Conservation (phyloP, 1,140 invertebrate species). For the Caerostris extrusa region DNA sequence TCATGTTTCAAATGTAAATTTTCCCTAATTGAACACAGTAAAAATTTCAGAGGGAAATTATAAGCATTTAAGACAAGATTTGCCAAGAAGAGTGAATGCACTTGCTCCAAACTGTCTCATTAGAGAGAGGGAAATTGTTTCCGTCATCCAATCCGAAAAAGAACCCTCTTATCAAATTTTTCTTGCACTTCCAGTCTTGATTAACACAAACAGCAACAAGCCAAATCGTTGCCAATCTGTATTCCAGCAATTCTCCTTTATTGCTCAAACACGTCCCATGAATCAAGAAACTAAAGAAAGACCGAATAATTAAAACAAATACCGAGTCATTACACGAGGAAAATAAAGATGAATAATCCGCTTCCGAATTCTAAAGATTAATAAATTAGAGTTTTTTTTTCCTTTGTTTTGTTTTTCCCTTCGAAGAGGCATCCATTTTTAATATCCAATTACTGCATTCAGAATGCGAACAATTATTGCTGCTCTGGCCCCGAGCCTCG, state of each 20-base stretch:
- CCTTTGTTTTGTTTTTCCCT: neutral
- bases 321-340: conserved; percentile 61
- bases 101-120: no score
- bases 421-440: conserved; percentile 55
- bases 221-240: conserved; percentile 3
- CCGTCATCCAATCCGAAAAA: neutral
- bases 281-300: conserved; percentile 6
- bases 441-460: conserved; percentile 69
- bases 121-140: neutral
- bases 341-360: conserved; percentile 69
- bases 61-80: no score
- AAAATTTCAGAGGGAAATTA: no score
- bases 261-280: conserved; percentile 1
- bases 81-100: no score
- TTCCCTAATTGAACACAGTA: no score
- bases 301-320: conserved; percentile 69
- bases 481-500: conserved; percentile 33
- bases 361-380: conserved; percentile 49
- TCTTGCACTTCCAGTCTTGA: neutral
- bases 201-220: neutral
- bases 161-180: neutral
- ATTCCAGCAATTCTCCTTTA: neutral
- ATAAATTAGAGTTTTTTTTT: conserved; percentile 57
- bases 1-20: no score
- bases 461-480: conserved; percentile 61